Conservation (phyloP, 2,888 invertebrate species). For the Bellardia pandia region DNA sequence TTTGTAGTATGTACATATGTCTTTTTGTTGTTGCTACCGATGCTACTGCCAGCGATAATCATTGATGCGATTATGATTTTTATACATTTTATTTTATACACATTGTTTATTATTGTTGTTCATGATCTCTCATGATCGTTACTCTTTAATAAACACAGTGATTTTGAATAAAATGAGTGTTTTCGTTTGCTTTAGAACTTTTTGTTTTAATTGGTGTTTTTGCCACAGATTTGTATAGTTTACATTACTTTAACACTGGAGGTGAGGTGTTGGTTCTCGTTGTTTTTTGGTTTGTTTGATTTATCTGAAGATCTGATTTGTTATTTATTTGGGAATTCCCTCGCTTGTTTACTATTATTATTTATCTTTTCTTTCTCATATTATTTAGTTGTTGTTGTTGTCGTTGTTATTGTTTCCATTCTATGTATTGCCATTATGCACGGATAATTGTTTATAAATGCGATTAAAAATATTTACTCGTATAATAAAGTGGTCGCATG, state of each 20-base stretch:
- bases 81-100: neutral
- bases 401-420: slow-evolving; percentile 32
- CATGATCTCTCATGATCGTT: slow-evolving; percentile 46
- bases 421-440: slow-evolving; percentile 44
- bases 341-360: slow-evolving; percentile 62
- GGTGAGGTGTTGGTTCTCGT: slow-evolving; percentile 10
- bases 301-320: slow-evolving; percentile 68
- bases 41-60: neutral
- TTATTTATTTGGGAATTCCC: slow-evolving; percentile 81
- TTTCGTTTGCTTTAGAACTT: slow-evolving; percentile 41
- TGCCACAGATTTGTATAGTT: slow-evolving; percentile 26
- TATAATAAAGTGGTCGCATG: slow-evolving; percentile 63
- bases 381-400: slow-evolving; percentile 30
- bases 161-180: neutral
- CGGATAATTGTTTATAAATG: slow-evolving; percentile 55
- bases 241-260: slow-evolving; percentile 17
- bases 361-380: slow-evolving; percentile 19
- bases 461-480: slow-evolving; percentile 55
- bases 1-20: neutral
- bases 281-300: slow-evolving; percentile 75
- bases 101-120: slow-evolving; percentile 34
- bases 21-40: slow-evolving; percentile 3
- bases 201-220: slow-evolving; percentile 32
- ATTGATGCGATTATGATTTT: slow-evolving; percentile 60
- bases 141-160: slow-evolving; percentile 26